Percentiles rank a stretch among this genome's conserved stretches.
Evolutionary conservation across 2,113 vertebrate species (phyloP).

Genomic region (Callithrix jacchus): DNA sequence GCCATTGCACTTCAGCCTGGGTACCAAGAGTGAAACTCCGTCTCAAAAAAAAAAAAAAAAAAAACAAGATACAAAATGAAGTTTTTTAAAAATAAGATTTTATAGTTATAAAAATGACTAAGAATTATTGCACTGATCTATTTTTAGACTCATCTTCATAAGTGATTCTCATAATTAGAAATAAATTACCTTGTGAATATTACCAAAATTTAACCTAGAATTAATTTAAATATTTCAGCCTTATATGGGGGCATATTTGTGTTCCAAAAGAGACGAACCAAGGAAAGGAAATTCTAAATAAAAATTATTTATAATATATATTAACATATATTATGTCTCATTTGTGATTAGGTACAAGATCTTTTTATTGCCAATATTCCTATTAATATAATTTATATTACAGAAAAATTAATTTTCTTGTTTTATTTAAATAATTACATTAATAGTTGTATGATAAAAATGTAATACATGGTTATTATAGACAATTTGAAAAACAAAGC

Average conservation of each 20-base stretch:
- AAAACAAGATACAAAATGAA: background rate
- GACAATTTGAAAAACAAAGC: background rate
- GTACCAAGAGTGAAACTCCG: no score
- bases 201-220: background rate
- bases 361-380: background rate
- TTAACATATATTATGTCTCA: background rate
- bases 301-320: background rate
- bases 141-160: background rate
- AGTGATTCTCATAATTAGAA: constrained; percentile 20
- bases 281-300: background rate
- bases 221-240: background rate
- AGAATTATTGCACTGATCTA: background rate
- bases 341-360: background rate
- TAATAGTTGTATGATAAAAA: background rate
- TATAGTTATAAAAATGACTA: background rate
- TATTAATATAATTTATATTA: background rate
- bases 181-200: background rate
- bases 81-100: background rate
- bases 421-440: background rate
- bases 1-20: no score
- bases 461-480: background rate
- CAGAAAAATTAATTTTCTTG: background rate
- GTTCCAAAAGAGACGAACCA: background rate
- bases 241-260: background rate
- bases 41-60: no score